These are phyloP conservation scores for Polyodon spathula DNA, from an alignment of 2,113 vertebrate genomes.

Conservation along the genomic window DNA sequence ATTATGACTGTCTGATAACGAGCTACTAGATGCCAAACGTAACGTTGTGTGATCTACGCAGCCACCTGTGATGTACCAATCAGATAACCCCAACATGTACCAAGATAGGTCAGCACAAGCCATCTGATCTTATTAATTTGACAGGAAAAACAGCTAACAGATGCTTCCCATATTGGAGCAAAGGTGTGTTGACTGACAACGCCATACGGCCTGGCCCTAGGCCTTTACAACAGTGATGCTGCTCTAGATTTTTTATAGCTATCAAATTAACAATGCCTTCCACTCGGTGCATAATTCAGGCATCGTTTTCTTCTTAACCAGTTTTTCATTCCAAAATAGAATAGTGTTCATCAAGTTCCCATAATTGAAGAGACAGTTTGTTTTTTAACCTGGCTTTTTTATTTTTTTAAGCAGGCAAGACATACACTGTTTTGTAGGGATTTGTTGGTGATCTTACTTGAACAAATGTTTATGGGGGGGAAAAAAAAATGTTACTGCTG, in stretches of 20 bases:
- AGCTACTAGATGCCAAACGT: too few relatives aligned
- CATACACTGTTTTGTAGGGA: too few relatives aligned
- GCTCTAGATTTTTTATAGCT: neutral
- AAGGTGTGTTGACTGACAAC: neutral
- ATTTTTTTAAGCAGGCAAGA: too few relatives aligned
- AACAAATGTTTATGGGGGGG: too few relatives aligned
- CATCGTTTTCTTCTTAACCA: neutral
- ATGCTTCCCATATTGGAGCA: neutral
- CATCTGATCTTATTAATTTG: neutral
- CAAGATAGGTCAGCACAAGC: neutral
- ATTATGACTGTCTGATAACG: too few relatives aligned
- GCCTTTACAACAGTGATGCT: neutral
- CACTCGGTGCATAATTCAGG: neutral
- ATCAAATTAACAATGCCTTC: neutral
- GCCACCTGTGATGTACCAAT: neutral
- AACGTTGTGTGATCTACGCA: neutral
- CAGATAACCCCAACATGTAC: neutral
- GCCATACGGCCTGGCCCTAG: neutral
- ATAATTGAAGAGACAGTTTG: too few relatives aligned
- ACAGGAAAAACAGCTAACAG: neutral
- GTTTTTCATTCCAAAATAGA: too few relatives aligned
- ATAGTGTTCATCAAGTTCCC: too few relatives aligned
- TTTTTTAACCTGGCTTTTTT: too few relatives aligned
- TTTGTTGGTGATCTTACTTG: too few relatives aligned
- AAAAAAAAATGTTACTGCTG: too few relatives aligned